These are phyloP conservation scores for Meriones psammophilus DNA, from an alignment of 2,797 vertebrate species.

Conservation along the genomic window DNA sequence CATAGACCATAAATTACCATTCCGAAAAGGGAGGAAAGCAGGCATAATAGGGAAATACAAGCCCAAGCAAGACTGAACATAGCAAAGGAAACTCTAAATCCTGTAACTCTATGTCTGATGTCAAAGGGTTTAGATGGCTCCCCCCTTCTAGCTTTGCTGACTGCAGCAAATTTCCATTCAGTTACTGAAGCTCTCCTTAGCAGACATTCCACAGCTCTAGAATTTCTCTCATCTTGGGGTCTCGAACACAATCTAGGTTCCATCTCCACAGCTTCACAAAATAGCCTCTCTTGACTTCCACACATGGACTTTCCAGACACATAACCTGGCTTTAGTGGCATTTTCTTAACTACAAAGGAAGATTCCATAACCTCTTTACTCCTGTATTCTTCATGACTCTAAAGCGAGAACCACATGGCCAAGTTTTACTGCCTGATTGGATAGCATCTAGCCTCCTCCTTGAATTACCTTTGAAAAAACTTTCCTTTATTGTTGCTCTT, in stretches of 20 bases:
- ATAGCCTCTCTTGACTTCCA: not conserved
- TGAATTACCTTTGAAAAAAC: not conserved
- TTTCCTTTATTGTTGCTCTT: not conserved
- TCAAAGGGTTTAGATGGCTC: not conserved
- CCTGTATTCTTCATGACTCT: not conserved
- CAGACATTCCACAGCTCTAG: not conserved
- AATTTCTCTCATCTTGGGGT: not conserved
- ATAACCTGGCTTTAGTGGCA: not conserved
- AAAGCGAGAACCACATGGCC: not conserved
- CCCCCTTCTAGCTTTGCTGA: not conserved
- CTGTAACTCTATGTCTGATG: not conserved
- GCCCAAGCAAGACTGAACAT: not conserved
- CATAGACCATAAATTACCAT: not conserved
- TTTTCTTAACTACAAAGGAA: not conserved
- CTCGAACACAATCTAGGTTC: not conserved
- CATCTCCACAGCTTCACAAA: not conserved
- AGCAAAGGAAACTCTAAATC: not conserved
- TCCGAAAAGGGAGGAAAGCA: not conserved
- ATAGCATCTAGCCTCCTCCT: not conserved
- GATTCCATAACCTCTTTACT: not conserved
- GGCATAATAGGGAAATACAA: not conserved
- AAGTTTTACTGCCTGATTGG: not conserved
- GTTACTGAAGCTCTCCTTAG: too few relatives aligned
- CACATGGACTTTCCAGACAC: too few relatives aligned
- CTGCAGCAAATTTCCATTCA: not conserved